Evolutionary conservation across 2,113 vertebrate genomes (phyloP).

Genomic region (Catharus bicknelli): DNA sequence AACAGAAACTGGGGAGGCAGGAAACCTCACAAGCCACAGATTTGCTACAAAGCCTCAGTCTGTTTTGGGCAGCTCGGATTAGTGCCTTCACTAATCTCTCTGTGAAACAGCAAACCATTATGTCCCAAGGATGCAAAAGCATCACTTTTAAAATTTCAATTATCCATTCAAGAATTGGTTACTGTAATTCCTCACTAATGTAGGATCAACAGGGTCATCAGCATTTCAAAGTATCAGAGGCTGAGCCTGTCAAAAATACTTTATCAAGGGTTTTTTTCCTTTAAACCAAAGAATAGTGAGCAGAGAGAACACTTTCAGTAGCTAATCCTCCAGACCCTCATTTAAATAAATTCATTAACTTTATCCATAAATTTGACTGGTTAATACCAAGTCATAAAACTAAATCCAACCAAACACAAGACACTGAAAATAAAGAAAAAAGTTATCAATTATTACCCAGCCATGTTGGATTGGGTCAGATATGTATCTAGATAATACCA

Average conservation of each 20-base stretch:
- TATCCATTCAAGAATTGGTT: not conserved
- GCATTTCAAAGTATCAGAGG: not conserved
- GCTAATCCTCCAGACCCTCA: not conserved
- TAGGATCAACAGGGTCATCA: not conserved
- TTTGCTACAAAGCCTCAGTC: not conserved
- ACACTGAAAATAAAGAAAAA: not conserved
- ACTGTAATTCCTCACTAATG: not conserved
- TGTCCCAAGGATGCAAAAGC: not conserved
- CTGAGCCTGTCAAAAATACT: not conserved
- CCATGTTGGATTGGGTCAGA: not conserved
- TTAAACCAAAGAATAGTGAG: not conserved
- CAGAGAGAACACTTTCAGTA: not conserved
- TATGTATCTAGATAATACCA: not conserved
- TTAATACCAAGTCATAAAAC: not conserved
- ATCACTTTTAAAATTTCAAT: not conserved
- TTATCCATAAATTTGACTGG: not conserved
- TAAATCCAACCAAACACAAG: not conserved
- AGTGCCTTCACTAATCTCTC: not conserved
- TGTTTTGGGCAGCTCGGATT: not conserved
- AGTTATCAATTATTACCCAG: not conserved
- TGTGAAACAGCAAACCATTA: not conserved
- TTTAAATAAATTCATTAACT: not conserved
- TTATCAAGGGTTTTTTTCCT: not conserved
- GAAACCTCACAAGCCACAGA: not conserved
- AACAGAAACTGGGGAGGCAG: not conserved